Evolutionary conservation across 1,140 invertebrate species (phyloP).

Genomic region (Cydia pomonella): DNA sequence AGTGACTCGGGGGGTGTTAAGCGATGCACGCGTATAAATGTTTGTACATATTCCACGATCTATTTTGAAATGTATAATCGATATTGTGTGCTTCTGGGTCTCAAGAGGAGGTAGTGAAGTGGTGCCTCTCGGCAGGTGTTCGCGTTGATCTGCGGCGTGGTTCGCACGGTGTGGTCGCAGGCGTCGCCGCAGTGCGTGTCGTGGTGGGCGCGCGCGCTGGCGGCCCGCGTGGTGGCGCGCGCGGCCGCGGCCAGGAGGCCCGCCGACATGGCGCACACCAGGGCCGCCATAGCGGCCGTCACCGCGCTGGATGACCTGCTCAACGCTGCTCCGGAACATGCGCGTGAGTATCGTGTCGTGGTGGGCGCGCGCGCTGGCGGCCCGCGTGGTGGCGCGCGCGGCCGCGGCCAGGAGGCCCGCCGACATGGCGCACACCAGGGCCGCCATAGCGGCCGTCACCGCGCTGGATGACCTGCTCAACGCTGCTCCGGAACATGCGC

Average conservation of each 20-base stretch:
- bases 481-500: conserved; percentile 57
- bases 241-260: conserved; percentile 60
- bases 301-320: conserved; percentile 65
- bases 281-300: conserved; percentile 62
- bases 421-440: conserved; percentile 39
- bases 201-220: conserved; percentile 74
- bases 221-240: conserved; percentile 58
- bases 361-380: conserved; percentile 73
- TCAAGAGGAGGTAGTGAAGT: too few species aligned
- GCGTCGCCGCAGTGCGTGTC: conserved; percentile 47
- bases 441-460: conserved; percentile 57
- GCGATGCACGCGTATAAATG: too few species aligned
- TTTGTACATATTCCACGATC: too few species aligned
- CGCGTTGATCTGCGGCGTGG: conserved; percentile 58
- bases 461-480: conserved; percentile 66
- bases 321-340: conserved; percentile 58
- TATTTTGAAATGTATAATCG: too few species aligned
- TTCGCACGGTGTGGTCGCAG: conserved; percentile 63
- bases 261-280: conserved; percentile 47
- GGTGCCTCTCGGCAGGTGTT: conserved; percentile 53
- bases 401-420: conserved; percentile 47
- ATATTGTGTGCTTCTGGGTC: too few species aligned
- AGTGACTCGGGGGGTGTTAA: too few species aligned
- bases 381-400: conserved; percentile 61
- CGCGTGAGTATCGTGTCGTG: conserved; percentile 67